Base-by-base conservation (phyloP, 2,113 vertebrate genomes). In the Morphnarchus princeps region DNA sequence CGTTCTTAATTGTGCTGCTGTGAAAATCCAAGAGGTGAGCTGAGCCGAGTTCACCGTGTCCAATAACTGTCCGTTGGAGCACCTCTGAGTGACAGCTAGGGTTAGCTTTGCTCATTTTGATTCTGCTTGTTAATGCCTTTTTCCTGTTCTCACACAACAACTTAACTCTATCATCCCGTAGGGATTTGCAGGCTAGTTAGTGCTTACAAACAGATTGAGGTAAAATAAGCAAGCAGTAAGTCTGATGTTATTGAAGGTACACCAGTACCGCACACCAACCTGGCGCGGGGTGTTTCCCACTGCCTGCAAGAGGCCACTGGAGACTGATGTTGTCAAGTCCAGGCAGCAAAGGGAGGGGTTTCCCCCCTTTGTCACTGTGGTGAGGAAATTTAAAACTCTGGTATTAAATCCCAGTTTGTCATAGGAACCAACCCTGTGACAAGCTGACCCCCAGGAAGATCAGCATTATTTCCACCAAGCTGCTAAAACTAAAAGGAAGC, bases 211-310 rank as follows among this genome's bases (percentile, higher is more conserved):
- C 26, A 83, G 8, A 14, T 13, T 63, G 73, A 55, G 24, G 69
- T 74, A 78, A 92, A 95, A 87, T 2, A 74, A 22, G 5, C 16
- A 57, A 93, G 36, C 29, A 54, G 4, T 26, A 54, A 52, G 7
- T 22, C 49, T 69, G 61, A 71, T 52, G 34, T 38, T 82, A 65
- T 2, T 26, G 52, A 74, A 76, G n/a, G 36, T 36, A 76, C 40
- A 81, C 3, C 32, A 59, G 18, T 9, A 42, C 7, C 0, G 0
- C 24, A 50, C 34, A 67, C 7, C 21, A 79, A n/a, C 16, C 50
- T 57, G n/a, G 10, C 3, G 3, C 7, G 6, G 9, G 6, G 1
- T 54, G 14, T 42, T 26, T 47, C 4, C 24, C 16, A 4, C 6
- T 25, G 36, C 31, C 24, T 73, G 38, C 25, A 86, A 49, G 36